These are phyloP conservation scores for Alaudala cheleensis DNA, from an alignment of 2,113 vertebrate genomes.

Conservation along the genomic window DNA sequence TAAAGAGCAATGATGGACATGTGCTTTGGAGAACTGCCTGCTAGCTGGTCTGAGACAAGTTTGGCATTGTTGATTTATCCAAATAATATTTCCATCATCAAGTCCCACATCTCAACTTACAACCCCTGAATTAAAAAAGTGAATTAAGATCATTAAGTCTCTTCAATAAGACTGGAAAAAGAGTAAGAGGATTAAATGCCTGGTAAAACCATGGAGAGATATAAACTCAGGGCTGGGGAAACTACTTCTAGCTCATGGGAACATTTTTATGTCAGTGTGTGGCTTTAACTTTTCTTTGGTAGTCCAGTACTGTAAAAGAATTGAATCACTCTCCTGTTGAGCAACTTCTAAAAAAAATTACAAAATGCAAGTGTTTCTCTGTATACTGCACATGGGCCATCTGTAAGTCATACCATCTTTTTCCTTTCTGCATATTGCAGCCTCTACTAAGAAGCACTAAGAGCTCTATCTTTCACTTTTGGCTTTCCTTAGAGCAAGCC, in stretches of 20 bases:
- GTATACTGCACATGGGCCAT: not conserved
- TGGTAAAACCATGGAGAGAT: not conserved
- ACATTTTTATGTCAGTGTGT: not conserved
- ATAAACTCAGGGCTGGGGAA: not conserved
- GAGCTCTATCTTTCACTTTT: conserved; percentile 29
- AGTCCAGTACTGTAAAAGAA: not conserved
- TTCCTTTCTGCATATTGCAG: conserved; percentile 1
- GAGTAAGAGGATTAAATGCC: not conserved
- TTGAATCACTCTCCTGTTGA: not conserved
- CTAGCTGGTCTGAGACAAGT: not conserved
- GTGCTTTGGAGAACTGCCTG: not conserved
- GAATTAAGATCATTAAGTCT: not conserved
- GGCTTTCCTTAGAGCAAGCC: conserved; percentile 49
- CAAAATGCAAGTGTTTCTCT: not conserved
- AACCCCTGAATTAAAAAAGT: not conserved
- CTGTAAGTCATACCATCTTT: not conserved
- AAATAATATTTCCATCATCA: not conserved
- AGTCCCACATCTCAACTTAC: not conserved
- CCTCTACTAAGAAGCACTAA: conserved; percentile 10
- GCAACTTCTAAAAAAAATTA: not conserved
- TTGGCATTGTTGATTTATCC: not conserved
- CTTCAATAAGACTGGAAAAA: not conserved
- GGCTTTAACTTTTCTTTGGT: not conserved
- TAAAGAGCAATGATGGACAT: not conserved
- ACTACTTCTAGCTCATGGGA: not conserved